phyloP scores from a whole-genome alignment of 2,113 vertebrate species.

The Philantomba maxwellii region DNA sequence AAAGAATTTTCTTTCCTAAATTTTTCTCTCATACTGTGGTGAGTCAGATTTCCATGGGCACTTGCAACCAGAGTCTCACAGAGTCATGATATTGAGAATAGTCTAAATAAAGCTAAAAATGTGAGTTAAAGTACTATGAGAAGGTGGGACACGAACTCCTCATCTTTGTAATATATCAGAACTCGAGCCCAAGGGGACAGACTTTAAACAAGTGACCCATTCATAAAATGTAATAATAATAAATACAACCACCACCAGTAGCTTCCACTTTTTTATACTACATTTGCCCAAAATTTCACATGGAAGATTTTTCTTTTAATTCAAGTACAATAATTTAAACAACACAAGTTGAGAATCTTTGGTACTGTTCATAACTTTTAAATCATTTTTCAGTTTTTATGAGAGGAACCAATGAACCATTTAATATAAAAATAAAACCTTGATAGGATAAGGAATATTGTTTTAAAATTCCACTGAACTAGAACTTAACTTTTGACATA shows the following conservation, averaged over 20 bases:
- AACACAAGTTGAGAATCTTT: background rate
- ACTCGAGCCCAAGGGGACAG: background rate
- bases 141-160: fast-evolving
- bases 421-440: background rate
- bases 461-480: background rate
- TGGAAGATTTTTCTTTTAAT: background rate
- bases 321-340: background rate
- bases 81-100: background rate
- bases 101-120: background rate
- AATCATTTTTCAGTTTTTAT: background rate
- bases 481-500: background rate
- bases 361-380: background rate
- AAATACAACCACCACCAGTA: background rate
- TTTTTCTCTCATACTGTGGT: background rate
- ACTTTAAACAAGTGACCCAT: too few relatives aligned
- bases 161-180: background rate
- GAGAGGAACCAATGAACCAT: background rate
- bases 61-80: background rate
- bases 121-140: background rate
- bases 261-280: background rate
- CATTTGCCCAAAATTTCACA: background rate
- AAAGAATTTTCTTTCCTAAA: background rate
- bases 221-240: background rate
- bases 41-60: background rate
- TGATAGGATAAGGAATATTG: background rate